Conservation (phyloP, 2,888 invertebrate species). For the Mechanitis mazaeus region DNA sequence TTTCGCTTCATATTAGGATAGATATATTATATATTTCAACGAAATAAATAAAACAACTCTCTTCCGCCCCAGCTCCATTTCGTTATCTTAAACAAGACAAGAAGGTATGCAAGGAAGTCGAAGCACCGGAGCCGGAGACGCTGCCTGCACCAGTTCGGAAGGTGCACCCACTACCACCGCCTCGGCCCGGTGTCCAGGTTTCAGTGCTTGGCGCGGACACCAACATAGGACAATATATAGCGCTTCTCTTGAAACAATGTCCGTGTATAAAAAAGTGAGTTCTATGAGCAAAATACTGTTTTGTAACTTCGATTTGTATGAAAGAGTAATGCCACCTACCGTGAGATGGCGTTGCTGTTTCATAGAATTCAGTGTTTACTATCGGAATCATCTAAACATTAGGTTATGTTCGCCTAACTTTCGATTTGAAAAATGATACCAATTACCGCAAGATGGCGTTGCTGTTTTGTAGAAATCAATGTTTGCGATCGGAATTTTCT, state of each 20-base stretch:
- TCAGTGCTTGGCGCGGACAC: conserved; percentile 73
- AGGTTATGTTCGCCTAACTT: no score
- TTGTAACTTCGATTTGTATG: no score
- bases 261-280: conserved; percentile 66
- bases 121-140: conserved; percentile 38
- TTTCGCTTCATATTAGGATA: no score
- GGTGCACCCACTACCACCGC: conserved; percentile 39
- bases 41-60: neutral
- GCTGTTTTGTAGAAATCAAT: no score
- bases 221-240: conserved; percentile 64
- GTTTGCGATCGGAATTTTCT: no score
- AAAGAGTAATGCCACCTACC: no score
- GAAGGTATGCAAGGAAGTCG: conserved; percentile 33
- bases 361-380: no score
- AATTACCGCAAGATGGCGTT: no score
- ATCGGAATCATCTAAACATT: no score
- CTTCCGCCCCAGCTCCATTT: conserved; percentile 51
- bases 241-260: conserved; percentile 75
- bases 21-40: neutral
- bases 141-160: conserved; percentile 42
- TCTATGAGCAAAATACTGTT: conserved; percentile 3
- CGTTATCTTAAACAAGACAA: conserved; percentile 46
- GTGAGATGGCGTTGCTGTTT: no score
- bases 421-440: no score
- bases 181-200: conserved; percentile 59